Evolutionary conservation across 2,113 vertebrate genomes (phyloP).

Genomic region (Montifringilla adamsi): DNA sequence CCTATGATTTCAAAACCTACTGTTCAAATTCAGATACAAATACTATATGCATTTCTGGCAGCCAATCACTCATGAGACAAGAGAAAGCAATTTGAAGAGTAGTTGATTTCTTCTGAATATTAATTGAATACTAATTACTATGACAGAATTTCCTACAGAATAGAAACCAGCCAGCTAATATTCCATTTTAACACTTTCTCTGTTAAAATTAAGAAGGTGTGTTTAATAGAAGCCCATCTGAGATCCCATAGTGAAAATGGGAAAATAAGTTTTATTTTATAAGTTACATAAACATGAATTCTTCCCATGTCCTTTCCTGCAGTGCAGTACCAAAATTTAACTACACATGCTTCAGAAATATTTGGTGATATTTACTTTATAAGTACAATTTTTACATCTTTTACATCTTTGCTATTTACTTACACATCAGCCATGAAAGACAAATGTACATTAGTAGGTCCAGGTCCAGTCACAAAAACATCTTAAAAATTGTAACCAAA

Average conservation of each 20-base stretch:
- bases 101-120: not conserved
- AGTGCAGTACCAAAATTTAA: not conserved
- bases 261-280: not conserved
- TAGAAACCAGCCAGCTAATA: not conserved
- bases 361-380: conserved; percentile 5
- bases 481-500: not conserved
- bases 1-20: not conserved
- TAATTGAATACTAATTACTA: not conserved
- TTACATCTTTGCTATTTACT: conserved; percentile 22
- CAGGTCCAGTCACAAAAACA: not conserved
- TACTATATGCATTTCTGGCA: not conserved
- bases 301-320: not conserved
- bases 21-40: not conserved
- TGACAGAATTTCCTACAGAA: not conserved
- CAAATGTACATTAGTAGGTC: not conserved
- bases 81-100: not conserved
- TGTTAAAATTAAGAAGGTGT: not conserved
- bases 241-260: not conserved
- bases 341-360: conserved; percentile 31
- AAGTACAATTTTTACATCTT: not conserved
- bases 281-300: not conserved
- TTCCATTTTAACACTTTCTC: not conserved
- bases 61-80: not conserved
- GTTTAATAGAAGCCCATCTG: not conserved
- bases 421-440: not conserved